These are phyloP conservation scores for Cyprinodon tularosa DNA, from an alignment of 2,113 vertebrate species.

Conservation along the genomic window DNA sequence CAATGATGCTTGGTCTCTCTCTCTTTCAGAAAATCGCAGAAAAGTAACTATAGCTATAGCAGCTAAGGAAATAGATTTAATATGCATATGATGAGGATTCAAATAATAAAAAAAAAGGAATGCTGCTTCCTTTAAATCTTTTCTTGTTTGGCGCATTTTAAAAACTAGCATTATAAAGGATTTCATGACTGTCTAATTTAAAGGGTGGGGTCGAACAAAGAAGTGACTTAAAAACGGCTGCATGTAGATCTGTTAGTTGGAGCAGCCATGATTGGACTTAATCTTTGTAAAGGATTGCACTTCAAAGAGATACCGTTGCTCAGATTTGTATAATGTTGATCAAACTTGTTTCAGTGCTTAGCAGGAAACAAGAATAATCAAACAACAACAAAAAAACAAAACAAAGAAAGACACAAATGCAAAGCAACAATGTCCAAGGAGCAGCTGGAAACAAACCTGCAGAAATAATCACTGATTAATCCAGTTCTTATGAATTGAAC, in stretches of 20 bases:
- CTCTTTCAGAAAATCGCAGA: slow-evolving; percentile 10
- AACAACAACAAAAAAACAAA: background rate
- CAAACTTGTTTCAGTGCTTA: slow-evolving; percentile 13
- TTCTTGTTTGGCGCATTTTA: background rate
- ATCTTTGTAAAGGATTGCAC: slow-evolving; percentile 7
- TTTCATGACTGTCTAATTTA: slow-evolving; percentile 1
- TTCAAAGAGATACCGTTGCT: slow-evolving; percentile 6
- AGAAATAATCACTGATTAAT: background rate
- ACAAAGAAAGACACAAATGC: background rate
- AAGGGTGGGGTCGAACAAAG: background rate
- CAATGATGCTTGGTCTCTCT: slow-evolving; percentile 4
- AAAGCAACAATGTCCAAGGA: background rate
- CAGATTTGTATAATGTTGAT: background rate
- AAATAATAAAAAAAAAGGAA: background rate
- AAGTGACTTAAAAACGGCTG: background rate
- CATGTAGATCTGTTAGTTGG: background rate
- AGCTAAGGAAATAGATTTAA: slow-evolving; percentile 3
- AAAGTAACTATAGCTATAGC: slow-evolving; percentile 9
- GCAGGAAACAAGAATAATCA: slow-evolving; percentile 12
- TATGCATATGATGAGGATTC: slow-evolving; percentile 6
- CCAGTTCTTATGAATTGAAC: slow-evolving; percentile 31
- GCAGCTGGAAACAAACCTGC: background rate
- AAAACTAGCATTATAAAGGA: slow-evolving; percentile 7
- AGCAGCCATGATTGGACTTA: slow-evolving; percentile 45
- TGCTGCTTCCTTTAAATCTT: background rate